Evolutionary conservation across 2,888 invertebrate species (phyloP), one percentile per base, ranked within the genome.

Genomic region (Zygogramma bicolorata): DNA sequence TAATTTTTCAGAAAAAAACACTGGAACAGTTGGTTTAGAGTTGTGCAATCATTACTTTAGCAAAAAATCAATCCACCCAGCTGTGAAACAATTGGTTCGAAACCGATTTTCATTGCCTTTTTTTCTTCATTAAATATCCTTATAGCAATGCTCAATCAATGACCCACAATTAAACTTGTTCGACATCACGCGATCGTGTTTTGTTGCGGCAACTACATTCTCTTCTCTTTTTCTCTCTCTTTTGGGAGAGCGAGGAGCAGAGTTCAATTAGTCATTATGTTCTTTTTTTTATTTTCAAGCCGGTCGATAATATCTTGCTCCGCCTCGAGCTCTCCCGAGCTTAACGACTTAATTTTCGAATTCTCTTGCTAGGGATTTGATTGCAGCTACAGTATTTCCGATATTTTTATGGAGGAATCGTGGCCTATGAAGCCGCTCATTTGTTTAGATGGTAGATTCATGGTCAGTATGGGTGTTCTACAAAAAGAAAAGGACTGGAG

Each of bases 341-440:
- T 71, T 75, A 75, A 75, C 75, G 70, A 75, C 75, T 75, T 75
- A 75, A 75, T 75, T 72, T 75, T 70, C 68, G 57, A 68, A 63
- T 42, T 61, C 58, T 65, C 59, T 63, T 63, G 69, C 40, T 38
- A 61, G n/a, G 46, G 58, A 38, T 42, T 46, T n/a, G 42, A 58
- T 66, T 73, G 68, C 73, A 60, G 69, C 60, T 69, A 69, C 60
- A 57, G 62, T 61, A 69, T 68, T 57, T 72, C 62, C 68, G 62
- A 69, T 59, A 65, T 57, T 70, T 70, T 73, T 70, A 70, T 70
- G 70, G 53, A 38, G 61, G 65, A 70, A 71, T 74, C 70, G 70
- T 70, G 74, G 57, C 59, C 70, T 68, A 71, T 67, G 62, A 75
- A 69, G 59, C 59, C 62, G 38, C 57, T 62, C 62, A 60, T 65